Base-by-base conservation (phyloP, 2,113 vertebrate genomes). In the Cyanocitta stelleri region DNA sequence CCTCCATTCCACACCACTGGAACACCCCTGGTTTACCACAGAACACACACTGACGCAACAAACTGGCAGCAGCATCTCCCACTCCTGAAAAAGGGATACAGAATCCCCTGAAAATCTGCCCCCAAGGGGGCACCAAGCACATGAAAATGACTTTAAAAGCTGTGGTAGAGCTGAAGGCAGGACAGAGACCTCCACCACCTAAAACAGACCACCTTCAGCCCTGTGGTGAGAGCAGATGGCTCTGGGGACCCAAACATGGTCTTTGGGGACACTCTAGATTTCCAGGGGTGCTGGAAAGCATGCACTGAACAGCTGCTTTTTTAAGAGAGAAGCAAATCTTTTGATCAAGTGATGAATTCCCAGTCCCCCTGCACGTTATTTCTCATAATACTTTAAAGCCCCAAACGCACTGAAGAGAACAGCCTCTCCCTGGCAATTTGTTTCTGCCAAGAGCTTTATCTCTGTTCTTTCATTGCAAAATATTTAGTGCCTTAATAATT, bases 401-500 rank as follows among this genome's bases (percentile, higher is more conserved):
- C 49, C 83, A 29, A 93, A 51, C 0, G 0, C 52, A 21, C 27
- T 14, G 6, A 92, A 63, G 54, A 91, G 63, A 88, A 76, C 37
- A 88, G 74, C 35, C 19, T 94, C 88, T 85, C 85, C 39, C 66
- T 13, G 0, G 87, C 85, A 93, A 77, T 86, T 93, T 88, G 55
- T 67, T 92, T 76, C 92, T 88, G 92, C 84, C 95, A 95, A 59
- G 56, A 87, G 93, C 33, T 93, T 75, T 86, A 78, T 88, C 88
- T 96, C 61, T 6, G 0, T 23, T 89, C 67, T 76, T 90, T 82
- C 71, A 18, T 9, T 75, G 83, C 88, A 78, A 96, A 95, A 89
- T 87, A 92, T 87, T 96, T 93, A 95, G 64, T 46, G 73, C 32
- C 83, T 96, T 90, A 94, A 97, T 95, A 96, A 97, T 96, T 96